Base-by-base conservation (phyloP, 2,888 invertebrate genomes). In the Strigamia maritima region DNA sequence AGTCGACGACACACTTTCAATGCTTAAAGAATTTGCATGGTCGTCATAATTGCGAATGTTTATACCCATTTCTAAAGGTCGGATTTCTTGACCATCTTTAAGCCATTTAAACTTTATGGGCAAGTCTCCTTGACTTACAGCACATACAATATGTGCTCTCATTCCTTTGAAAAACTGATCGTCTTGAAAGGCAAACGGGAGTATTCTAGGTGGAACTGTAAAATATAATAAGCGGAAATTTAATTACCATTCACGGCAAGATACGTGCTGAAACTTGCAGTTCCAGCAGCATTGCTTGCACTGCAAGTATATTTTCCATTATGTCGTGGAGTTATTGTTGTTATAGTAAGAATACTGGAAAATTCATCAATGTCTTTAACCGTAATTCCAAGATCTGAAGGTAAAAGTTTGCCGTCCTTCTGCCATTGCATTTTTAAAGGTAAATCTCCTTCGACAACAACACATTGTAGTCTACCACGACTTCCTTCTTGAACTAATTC, bases 1-100 rank as follows among this genome's bases (percentile, higher is more conserved):
- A 75, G n/a, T 35, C 6, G 75, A 75, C 16, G 75, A 75, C 12
- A 75, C 75, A 75, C 75, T 75, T 75, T 75, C 75, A 75, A 75
- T 75, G 19, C 10, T 75, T 40, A 75, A 22, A 22, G 75, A 35
- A 35, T 19, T 75, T 14, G 75, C 75, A 31, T 75, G 75, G 38
- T 31, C 40, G 35, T 75, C 75, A 16, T 38, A 38, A 22, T 75
- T 22, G 6, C 35, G 35, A 22, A 16, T 75, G 14, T 10, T 22
- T 10, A 75, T 35, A 19, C 75, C 75, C 38, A 40, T 14, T 26
- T 65, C 14, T 26, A 26, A 2, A 26, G 24, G 12, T 6, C 1
- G 3, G 12, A 65, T 28, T 14, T 65, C 65, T 75, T 40, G 28
- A 10, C 6, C 19, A 40, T 75, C 75, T 35, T 75, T 75, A 40